Conservation (phyloP, 2,888 invertebrate species). For the Acrocyrtus sp. region DNA sequence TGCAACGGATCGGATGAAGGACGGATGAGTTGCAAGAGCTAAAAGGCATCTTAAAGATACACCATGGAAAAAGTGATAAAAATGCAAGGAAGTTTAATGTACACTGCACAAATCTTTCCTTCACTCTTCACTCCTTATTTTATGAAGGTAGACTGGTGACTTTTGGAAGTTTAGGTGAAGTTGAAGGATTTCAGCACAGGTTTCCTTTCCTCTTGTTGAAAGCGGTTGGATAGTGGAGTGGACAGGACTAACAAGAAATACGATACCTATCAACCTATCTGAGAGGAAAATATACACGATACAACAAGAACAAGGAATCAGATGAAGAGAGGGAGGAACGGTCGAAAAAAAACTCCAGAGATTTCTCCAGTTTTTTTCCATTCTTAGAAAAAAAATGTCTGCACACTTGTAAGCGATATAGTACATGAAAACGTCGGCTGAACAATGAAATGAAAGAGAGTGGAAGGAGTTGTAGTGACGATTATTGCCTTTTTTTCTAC, state of each 20-base stretch:
- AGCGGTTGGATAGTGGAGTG: neutral
- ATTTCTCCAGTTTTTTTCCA: too few species aligned
- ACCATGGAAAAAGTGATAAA: neutral
- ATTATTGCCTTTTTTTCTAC: slow-evolving; percentile 33
- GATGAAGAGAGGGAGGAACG: neutral
- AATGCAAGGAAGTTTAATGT: neutral
- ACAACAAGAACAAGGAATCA: neutral
- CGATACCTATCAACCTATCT: neutral
- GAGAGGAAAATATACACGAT: too few species aligned
- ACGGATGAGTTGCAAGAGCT: neutral
- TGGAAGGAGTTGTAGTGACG: slow-evolving; percentile 5
- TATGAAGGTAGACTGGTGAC: slow-evolving; percentile 10
- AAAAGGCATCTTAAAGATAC: neutral
- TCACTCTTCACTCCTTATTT: neutral
- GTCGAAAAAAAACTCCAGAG: too few species aligned
- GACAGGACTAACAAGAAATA: too few species aligned
- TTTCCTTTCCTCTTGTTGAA: slow-evolving; percentile 3
- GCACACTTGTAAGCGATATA: too few species aligned
- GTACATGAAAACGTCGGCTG: neutral
- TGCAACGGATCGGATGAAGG: neutral
- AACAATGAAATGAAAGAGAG: neutral
- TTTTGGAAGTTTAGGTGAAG: neutral
- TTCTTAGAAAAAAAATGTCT: too few species aligned
- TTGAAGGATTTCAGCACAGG: neutral
- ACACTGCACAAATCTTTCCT: neutral